Evolutionary conservation across 64 coral and sea anemone species (phyloP), one percentile per base, ranked within the genome.

Genomic region (Actinia equina): DNA sequence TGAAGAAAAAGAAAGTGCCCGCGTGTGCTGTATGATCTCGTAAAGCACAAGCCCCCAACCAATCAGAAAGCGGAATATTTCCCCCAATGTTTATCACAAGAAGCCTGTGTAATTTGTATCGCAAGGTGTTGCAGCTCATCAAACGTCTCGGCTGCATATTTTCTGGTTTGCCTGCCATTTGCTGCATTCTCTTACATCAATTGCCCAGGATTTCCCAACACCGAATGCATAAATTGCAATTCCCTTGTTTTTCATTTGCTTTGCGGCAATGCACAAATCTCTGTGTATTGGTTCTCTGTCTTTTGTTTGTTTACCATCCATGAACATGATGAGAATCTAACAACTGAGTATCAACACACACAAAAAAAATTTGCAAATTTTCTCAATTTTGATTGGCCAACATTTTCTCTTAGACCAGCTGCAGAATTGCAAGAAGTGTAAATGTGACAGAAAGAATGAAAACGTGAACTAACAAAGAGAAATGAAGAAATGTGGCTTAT

Each of bases 211-310:
- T 14, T 52, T 76, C 42, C 89, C 84, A 54, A 91, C 49, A 53
- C 76, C 89, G 9, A 91, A 56, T 60, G 85, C 83, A 26, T 86
- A 86, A 8, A 91, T 86, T 16, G 82, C 52, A 57, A 91, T 53
- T 61, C 89, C 84, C 58, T 86, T 91, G 55, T 86, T 59, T 77
- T 59, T 58, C 17, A 91, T 43, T 19, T 76, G 84, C 44, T 86
- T 8, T 7, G 89, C 61, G 12, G 84, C 84, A 15, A 74, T 77
- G 1, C 22, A 1, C 42, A 91, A 64, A 52, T 80, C 25, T 49
- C n/a, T n/a, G n/a, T n/a, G n/a, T 17, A 58, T 91, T 45, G 83
- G 57, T 7, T 71, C 84, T 45, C 55, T 27, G 16, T 64, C 57
- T 88, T 77, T 88, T 55, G 70, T 78, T 57, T 88, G 86, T 51